Evolutionary conservation across 2,888 invertebrate genomes (phyloP).

Genomic region (Agrochola circellaris): DNA sequence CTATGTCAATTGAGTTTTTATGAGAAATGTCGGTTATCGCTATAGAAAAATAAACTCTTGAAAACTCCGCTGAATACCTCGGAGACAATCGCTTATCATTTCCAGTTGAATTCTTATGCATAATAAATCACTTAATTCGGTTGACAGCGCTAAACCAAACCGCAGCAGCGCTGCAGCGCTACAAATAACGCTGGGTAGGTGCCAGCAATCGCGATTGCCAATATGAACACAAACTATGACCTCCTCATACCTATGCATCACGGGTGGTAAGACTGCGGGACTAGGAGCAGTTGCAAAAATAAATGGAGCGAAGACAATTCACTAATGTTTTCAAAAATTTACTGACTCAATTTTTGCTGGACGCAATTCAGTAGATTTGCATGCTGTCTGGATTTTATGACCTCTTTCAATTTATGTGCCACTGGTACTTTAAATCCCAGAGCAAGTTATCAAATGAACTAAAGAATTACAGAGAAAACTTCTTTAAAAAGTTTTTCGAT

Average conservation of each 20-base stretch:
- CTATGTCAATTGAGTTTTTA: background rate
- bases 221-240: conserved; percentile 53
- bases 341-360: conserved; percentile 34
- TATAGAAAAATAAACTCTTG: background rate
- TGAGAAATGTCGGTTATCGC: too few relatives aligned
- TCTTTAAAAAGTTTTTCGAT: background rate
- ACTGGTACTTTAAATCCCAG: conserved; percentile 9
- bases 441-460: conserved; percentile 8
- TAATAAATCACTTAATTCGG: conserved; percentile 53
- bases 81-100: conserved; percentile 31
- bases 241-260: conserved; percentile 48
- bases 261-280: conserved; percentile 37
- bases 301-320: conserved; percentile 53
- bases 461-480: background rate
- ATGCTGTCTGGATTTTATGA: conserved; percentile 39
- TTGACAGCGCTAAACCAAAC: conserved; percentile 51
- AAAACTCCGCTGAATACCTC: conserved; percentile 1
- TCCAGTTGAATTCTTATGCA: conserved; percentile 40
- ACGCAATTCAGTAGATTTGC: conserved; percentile 36
- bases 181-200: conserved; percentile 59
- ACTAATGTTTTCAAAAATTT: conserved; percentile 57
- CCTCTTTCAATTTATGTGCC: conserved; percentile 45
- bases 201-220: conserved; percentile 60
- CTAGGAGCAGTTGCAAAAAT: conserved; percentile 37
- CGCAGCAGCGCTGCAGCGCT: conserved; percentile 51